Evolutionary conservation across 2,113 vertebrate genomes (phyloP).

Genomic region (Podiceps cristatus): DNA sequence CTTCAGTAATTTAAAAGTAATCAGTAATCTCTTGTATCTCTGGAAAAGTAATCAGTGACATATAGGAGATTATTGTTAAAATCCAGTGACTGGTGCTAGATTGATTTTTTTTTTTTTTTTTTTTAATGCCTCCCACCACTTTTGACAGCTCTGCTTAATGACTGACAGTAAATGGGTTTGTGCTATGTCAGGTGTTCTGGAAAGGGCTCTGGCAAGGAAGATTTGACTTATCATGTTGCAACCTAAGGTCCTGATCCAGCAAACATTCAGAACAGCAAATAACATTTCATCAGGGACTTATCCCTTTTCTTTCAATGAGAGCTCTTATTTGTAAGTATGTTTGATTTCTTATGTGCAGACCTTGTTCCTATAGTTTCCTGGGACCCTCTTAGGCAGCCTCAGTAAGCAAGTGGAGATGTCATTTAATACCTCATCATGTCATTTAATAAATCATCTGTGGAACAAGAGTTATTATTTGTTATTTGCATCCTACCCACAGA

Average conservation of each 20-base stretch:
- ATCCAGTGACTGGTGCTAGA: neutral
- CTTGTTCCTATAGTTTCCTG: neutral
- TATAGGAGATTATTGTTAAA: constrained; percentile 17
- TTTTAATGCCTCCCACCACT: neutral
- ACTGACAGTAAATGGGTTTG: constrained; percentile 6
- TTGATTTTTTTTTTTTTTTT: neutral
- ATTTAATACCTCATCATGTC: neutral
- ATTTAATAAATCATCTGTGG: neutral
- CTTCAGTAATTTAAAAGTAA: constrained; percentile 39
- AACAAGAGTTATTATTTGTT: neutral
- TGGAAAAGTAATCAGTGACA: neutral
- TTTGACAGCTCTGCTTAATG: constrained; percentile 23
- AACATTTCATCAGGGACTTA: neutral
- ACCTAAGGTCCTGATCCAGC: neutral
- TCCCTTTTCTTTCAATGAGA: neutral
- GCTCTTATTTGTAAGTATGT: accelerated
- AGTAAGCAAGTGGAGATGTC: neutral
- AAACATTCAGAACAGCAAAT: neutral
- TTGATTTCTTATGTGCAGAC: neutral
- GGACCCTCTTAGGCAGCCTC: neutral
- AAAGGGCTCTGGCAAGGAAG: neutral
- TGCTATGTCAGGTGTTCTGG: neutral
- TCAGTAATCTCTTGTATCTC: neutral
- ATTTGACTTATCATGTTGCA: neutral
- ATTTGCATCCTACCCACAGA: neutral